Evolutionary conservation across 2,113 vertebrate genomes (phyloP), one percentile per base, ranked within the genome.

Genomic region (Chinchilla lanigera): DNA sequence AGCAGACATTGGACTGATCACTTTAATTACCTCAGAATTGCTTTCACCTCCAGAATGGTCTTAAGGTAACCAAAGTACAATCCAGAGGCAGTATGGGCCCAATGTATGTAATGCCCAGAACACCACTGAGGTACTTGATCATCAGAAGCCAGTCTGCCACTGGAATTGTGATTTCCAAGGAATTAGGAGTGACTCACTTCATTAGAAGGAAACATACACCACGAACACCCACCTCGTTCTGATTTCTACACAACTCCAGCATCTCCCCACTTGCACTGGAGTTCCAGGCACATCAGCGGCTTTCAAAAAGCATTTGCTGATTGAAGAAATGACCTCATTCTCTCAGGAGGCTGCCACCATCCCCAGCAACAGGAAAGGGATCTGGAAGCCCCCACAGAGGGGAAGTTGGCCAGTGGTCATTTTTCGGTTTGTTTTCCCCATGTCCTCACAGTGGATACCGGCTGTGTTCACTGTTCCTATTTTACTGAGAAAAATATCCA

Each of bases 401-500:
- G 38, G 22, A 61, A n/a, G 20, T 47, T 30, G 0, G 41, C 30
- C 9, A 12, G 12, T 1, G 60, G 77, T 88, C 91, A 87, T 56
- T 78, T 71, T 84, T 44, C 4, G 13, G 24, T 85, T 69, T 86
- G 82, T 85, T 85, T 97, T 93, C 58, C 30, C 65, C 38, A 10
- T n/a, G 52, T 78, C 58, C 22, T 90, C 81, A 63, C 9, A 44
- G 61, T 47, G 54, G 67, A n/a, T 24, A 50, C 50, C 0, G 1
- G 80, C 33, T 67, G 3, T 61, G 33, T 67, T 80, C 30, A 0
- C 82, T 60, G 78, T 83, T 94, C 81, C 35, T 84, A 75, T 94
- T 93, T 85, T 71, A 85, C 83, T 65, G 71, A 90, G 83, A 78
- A 81, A 91, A 82, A 88, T 61, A 73, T 47, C 56, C 73, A 73